Base-by-base conservation (phyloP, 2,888 invertebrate species). In the Prosapia bicincta region DNA sequence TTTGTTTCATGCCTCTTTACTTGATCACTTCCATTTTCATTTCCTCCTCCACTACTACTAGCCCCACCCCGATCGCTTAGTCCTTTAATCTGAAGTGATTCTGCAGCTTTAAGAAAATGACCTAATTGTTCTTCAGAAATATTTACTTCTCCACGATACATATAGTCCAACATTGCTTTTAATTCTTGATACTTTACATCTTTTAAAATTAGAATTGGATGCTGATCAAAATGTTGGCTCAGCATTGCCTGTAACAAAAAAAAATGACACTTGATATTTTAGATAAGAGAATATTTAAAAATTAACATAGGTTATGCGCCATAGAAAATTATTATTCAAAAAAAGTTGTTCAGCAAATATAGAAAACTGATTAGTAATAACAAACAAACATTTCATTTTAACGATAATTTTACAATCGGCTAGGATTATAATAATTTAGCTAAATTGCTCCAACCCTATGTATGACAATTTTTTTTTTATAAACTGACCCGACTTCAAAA, bases 71-170 rank as follows among this genome's bases (percentile, higher is more conserved):
- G 81, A 65, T 96, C 95, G 65, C 95, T 94, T 82, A 96, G 89
- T 79, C 96, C 96, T 86, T 96, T 96, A 79, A 97, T 95, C 88
- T 96, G 95, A 83, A 96, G 87, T 72, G 95, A 94, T 87, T 96
- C 96, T 0, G 96, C 96, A 66, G 96, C 95, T 85, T 95, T 96
- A 76, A 97, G 86, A 82, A 97, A 87, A 28, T 95, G 94, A 69
- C 94, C 93, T 84, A 97, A 87, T 86, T 96, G 95, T 87, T 96
- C 95, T 86, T 96, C 95, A 81, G 95, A 94, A 86, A 96, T 95
- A 87, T 95, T 96, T 73, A 96, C 96, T 88, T 96, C 95, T 78
- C 96, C 96, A 81, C 94, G 90, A 85, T 96, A 96, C 95, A 96
- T 96, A 83, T 95, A 96, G 86, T 95, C 95, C 92, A 96, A 93